These are phyloP conservation scores for Tricholaema leucomelas DNA, from an alignment of 2,113 vertebrate genomes.

Conservation along the genomic window DNA sequence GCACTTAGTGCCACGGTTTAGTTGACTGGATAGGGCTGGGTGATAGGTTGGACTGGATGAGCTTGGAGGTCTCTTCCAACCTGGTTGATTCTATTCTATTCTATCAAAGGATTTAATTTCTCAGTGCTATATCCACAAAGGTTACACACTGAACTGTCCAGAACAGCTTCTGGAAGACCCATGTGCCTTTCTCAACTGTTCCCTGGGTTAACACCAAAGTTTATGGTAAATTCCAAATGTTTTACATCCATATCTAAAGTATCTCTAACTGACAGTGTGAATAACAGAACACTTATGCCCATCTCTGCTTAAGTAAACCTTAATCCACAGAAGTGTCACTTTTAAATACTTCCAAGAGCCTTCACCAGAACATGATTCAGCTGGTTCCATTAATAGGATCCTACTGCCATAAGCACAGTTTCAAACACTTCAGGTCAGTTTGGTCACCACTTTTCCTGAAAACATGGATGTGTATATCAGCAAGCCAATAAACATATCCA, in stretches of 20 bases:
- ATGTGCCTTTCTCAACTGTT: not conserved
- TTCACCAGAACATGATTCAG: not conserved
- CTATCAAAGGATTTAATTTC: not conserved
- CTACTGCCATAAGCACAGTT: not conserved
- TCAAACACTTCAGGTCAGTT: not conserved
- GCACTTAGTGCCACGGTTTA: no score
- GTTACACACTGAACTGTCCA: not conserved
- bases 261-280: not conserved
- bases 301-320: not conserved
- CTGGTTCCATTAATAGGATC: not conserved
- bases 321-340: not conserved
- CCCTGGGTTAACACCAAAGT: not conserved
- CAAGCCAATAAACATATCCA: not conserved
- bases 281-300: rapidly evolving
- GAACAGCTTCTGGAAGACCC: not conserved
- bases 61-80: no score
- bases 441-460: not conserved
- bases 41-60: no score
- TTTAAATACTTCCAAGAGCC: not conserved
- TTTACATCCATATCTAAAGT: not conserved
- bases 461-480: not conserved
- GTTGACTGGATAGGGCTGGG: no score
- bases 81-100: no score
- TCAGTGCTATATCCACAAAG: not conserved
- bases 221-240: not conserved